A percentile compares a stretch with the other conserved stretches of the same genome.
Evolutionary conservation across 2,113 vertebrate genomes (phyloP).

Genomic region (Notechis scutatus): DNA sequence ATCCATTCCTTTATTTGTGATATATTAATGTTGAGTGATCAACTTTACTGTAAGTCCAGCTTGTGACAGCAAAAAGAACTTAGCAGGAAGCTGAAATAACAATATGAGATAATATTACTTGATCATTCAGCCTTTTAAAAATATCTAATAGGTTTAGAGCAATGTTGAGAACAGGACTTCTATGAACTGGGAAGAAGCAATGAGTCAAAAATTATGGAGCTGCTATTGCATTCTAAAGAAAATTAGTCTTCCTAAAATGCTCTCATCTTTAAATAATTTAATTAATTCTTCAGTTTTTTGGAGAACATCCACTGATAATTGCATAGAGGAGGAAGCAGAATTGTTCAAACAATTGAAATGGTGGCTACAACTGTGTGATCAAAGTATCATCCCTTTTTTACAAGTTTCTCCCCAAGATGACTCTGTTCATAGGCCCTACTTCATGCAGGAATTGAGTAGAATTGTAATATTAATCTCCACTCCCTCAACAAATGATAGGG

Average conservation of each 20-base stretch:
- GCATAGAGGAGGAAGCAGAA: background rate
- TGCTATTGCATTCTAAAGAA: background rate
- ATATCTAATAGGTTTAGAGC: background rate
- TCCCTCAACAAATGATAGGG: background rate
- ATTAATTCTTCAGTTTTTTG: background rate
- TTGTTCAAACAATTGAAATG: background rate
- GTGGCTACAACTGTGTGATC: background rate
- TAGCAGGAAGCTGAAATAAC: background rate
- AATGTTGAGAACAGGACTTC: background rate
- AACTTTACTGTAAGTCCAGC: background rate
- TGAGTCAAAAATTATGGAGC: background rate
- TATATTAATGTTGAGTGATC: background rate
- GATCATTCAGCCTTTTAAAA: background rate
- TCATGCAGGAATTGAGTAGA: background rate
- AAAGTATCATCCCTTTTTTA: background rate
- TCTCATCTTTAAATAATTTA: background rate
- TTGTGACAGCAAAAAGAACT: background rate
- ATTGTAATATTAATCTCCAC: background rate
- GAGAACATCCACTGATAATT: background rate
- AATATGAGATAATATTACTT: background rate
- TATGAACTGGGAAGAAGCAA: background rate
- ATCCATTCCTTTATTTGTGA: background rate
- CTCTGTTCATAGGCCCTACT: background rate
- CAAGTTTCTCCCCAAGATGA: background rate
- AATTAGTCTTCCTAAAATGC: background rate